phyloP scores from a whole-genome alignment of 1,140 invertebrate species.

The Cotesia glomerata region DNA sequence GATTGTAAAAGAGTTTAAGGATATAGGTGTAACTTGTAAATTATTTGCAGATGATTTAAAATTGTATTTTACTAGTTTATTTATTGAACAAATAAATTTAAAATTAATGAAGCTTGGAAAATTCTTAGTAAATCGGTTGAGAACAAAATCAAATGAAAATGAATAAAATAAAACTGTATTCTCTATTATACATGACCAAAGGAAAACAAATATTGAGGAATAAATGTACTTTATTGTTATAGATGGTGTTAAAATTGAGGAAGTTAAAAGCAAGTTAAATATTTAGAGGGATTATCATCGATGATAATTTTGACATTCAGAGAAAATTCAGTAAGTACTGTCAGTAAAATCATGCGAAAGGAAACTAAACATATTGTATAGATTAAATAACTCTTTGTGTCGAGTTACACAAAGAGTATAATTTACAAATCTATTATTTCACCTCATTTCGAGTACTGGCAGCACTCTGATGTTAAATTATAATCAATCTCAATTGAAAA shows the following conservation, averaged over 20 bases:
- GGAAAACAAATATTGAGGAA: neutral
- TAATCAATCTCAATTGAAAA: neutral
- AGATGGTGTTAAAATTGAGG: neutral
- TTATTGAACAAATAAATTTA: conserved; percentile 7
- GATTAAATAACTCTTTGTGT: neutral
- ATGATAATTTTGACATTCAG: neutral
- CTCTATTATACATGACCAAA: neutral
- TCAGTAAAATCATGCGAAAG: neutral
- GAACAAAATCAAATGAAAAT: conserved; percentile 2
- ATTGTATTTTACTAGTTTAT: conserved; percentile 12
- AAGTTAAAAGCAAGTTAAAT: neutral
- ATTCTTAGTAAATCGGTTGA: neutral
- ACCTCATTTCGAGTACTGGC: neutral
- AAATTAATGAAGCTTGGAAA: neutral
- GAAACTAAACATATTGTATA: neutral
- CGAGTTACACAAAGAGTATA: neutral
- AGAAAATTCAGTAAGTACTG: neutral
- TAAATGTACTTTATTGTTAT: neutral
- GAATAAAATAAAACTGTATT: neutral
- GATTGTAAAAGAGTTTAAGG: neutral
- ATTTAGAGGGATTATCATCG: neutral
- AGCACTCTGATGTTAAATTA: neutral
- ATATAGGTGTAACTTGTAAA: conserved; percentile 12
- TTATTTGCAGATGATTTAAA: conserved; percentile 31
- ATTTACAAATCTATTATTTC: neutral